phyloP scores from a whole-genome alignment of 2,113 vertebrate species.

The Catharus bicknelli region DNA sequence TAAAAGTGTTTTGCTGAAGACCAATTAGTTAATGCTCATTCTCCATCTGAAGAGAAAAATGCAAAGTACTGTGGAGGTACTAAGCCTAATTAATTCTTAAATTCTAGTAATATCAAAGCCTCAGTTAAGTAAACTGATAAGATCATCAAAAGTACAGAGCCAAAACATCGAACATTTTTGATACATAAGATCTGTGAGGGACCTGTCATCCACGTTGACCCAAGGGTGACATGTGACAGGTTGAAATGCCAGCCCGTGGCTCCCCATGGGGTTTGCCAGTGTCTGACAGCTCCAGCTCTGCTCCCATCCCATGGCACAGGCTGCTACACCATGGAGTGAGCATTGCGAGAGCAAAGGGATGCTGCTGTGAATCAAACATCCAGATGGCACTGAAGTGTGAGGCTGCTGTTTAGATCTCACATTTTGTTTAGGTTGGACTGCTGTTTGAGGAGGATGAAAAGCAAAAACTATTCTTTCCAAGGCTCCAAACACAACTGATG shows the following conservation, averaged over 20 bases:
- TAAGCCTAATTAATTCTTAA: conserved; percentile 29
- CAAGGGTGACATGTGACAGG: fast-evolving
- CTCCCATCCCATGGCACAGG: not conserved
- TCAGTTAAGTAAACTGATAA: not conserved
- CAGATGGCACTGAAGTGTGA: not conserved
- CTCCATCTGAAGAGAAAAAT: conserved; percentile 9
- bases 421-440: conserved; percentile 37
- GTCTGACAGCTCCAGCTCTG: not conserved
- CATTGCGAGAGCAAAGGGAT: not conserved
- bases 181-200: not conserved
- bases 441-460: conserved; percentile 37
- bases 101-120: not conserved
- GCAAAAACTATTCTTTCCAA: conserved; percentile 55
- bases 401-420: conserved; percentile 20
- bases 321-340: not conserved
- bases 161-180: not conserved
- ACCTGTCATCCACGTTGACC: fast-evolving
- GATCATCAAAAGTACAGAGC: not conserved
- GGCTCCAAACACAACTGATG: not conserved
- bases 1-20: conserved; percentile 54
- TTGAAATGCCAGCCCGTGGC: not conserved
- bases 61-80: not conserved
- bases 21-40: conserved; percentile 50
- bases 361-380: not conserved
- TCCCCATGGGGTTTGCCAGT: not conserved